Conservation (phyloP, 2,113 vertebrate species). For the Otolemur garnettii region DNA sequence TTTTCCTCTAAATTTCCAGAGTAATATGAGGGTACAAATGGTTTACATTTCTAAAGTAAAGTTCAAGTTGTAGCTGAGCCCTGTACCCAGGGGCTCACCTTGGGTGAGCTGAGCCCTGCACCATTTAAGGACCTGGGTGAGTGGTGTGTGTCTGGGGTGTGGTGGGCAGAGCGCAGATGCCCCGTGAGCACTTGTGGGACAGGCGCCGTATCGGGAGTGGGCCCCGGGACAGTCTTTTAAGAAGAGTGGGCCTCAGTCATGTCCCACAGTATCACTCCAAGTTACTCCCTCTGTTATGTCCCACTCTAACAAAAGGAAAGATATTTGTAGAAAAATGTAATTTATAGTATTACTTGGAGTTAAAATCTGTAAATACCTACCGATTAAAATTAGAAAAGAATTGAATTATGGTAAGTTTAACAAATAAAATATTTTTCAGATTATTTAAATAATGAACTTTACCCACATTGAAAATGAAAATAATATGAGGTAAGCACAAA, state of each 20-base stretch:
- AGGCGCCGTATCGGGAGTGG: no score
- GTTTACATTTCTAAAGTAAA: no score
- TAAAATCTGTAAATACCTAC: neutral
- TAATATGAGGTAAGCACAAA: neutral
- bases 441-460: neutral
- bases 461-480: neutral
- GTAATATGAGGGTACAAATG: no score
- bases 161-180: neutral
- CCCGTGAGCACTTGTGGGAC: rapidly evolving
- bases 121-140: neutral
- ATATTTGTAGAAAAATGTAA: neutral
- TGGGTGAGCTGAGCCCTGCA: no score
- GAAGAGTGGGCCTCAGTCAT: neutral
- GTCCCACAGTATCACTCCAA: rapidly evolving
- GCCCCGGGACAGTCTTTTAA: rapidly evolving
- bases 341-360: neutral
- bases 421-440: neutral
- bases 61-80: no score
- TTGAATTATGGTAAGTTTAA: neutral
- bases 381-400: neutral
- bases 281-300: neutral
- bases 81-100: no score
- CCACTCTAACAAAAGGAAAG: neutral
- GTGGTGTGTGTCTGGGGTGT: neutral
- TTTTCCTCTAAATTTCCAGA: no score